phyloP scores from a whole-genome alignment of 2,113 vertebrate genomes.

The Bufo gargarizans region DNA sequence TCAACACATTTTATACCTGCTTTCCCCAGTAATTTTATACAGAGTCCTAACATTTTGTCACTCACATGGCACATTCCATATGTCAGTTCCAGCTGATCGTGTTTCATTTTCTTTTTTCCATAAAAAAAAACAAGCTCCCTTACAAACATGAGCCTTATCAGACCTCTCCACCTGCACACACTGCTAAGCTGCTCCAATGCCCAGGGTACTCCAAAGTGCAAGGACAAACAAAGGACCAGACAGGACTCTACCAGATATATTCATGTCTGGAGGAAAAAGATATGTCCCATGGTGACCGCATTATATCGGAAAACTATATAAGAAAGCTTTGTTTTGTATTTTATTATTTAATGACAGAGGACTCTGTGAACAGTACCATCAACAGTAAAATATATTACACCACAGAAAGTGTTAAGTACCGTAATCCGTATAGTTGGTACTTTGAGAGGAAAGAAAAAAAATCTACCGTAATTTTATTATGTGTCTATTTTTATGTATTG shows the following conservation, averaged over 20 bases:
- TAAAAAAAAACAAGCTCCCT: slow-evolving; percentile 10
- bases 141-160: slow-evolving; percentile 37
- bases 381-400: no score
- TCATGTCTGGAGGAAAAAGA: slow-evolving; percentile 44
- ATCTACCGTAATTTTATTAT: no score
- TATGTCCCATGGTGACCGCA: slow-evolving; percentile 42
- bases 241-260: background rate
- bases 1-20: no score
- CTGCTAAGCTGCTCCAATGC: background rate
- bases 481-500: no score
- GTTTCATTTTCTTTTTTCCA: background rate
- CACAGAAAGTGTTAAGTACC: no score
- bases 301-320: background rate
- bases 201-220: background rate
- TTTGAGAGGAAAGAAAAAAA: no score
- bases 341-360: background rate
- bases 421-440: no score
- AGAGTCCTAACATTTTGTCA: background rate
- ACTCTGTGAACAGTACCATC: no score
- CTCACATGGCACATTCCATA: background rate
- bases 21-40: background rate
- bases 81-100: background rate
- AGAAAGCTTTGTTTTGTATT: background rate
- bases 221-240: slow-evolving; percentile 34
- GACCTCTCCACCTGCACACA: slow-evolving; percentile 39